Evolutionary conservation across 1,140 invertebrate species (phyloP), one percentile per base, ranked within the genome.

Genomic region (Saccostrea echinata): DNA sequence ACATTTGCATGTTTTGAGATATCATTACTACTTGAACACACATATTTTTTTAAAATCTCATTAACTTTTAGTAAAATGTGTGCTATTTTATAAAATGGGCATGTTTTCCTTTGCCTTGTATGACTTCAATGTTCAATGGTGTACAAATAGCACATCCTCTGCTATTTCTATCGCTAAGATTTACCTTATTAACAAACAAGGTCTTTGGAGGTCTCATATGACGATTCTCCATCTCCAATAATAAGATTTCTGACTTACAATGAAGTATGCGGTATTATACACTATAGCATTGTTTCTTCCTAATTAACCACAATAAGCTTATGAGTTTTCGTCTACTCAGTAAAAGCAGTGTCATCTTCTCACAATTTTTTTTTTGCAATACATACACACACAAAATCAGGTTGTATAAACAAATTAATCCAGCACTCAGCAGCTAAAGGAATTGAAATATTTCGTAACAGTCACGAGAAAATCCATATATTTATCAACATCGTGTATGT

Each of bases 141-240:
- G 43, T 43, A 43, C 43, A 43, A 43, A 43, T 43, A 0, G 21
- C 55, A 61, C n/a, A n/a, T 6, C 1, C 55, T 61, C 21, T n/a
- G 1, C 68, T 76, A 11, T n/a, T 76, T 33, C 6, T 30, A 76
- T 12, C 12, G 16, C 1, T 16, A 30, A 30, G 6, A 76, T 76
- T 76, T 76, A 76, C 68, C 68, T 76, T 76, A 76, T 27, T 76
- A 13, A 76, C 68, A 76, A 76, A 76, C 68, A 12, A 12, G 33
- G 68, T 11, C 68, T 76, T 76, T 3, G 68, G 68, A 33, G 68
- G 68, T 16, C 12, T 76, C 16, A 33, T 76, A 33, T 30, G 68
- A 33, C 68, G 68, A 30, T 33, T 76, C 16, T 76, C 68, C 68
- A 76, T 76, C 27, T 76, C 27, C 68, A 30, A 6, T 43, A 43